These are phyloP conservation scores for Crax fasciolata DNA, from an alignment of 2,797 vertebrate species.

Conservation along the genomic window DNA sequence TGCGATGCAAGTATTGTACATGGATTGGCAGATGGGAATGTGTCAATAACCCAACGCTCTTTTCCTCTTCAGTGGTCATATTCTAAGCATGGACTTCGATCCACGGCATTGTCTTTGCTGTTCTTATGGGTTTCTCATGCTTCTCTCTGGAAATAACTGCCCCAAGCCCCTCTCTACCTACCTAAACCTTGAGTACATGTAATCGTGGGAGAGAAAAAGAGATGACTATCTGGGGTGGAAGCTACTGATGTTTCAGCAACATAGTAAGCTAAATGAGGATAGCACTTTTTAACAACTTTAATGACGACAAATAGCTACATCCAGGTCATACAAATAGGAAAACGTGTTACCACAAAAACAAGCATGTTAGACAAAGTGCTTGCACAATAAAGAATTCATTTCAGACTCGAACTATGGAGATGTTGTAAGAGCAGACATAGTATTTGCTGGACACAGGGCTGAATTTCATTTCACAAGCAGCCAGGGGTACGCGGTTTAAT, in stretches of 20 bases:
- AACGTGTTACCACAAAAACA: not conserved
- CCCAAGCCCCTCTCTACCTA: not conserved
- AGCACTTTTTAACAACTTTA: not conserved
- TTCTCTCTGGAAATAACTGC: not conserved
- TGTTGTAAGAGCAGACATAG: not conserved
- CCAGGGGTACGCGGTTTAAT: not conserved
- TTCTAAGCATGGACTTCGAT: not conserved
- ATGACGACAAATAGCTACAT: not conserved
- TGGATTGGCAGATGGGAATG: not conserved
- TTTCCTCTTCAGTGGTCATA: too few species aligned
- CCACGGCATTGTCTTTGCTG: not conserved
- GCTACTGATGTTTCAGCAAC: not conserved
- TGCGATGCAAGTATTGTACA: not conserved
- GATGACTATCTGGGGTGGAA: not conserved
- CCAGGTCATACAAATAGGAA: not conserved
- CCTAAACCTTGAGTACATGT: not conserved
- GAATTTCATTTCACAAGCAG: not conserved
- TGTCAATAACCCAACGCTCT: not conserved
- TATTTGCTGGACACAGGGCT: not conserved
- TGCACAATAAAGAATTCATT: not conserved
- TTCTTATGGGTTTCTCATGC: not conserved
- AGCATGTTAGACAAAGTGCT: not conserved
- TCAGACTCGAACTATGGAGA: rapidly evolving
- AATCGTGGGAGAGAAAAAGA: not conserved
- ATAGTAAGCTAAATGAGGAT: not conserved